Percentiles rank a stretch among this genome's conserved stretches.
These are phyloP conservation scores for Drosophila picticornis DNA, from an alignment of 2,888 invertebrate genomes.

Conservation along the genomic window DNA sequence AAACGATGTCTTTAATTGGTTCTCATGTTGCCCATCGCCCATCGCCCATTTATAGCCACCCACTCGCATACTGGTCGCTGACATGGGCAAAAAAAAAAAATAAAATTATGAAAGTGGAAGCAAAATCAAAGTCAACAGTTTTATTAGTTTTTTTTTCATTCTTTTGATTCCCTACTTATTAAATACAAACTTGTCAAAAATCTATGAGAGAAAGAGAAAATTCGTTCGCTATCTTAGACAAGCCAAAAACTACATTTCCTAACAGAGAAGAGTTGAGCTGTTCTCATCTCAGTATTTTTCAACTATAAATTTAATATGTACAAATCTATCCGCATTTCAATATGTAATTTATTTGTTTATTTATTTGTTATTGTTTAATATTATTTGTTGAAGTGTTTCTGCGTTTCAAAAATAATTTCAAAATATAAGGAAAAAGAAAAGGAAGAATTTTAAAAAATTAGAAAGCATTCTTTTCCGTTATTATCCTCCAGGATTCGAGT, in stretches of 20 bases:
- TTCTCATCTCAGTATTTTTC: background rate
- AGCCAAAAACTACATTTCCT: background rate
- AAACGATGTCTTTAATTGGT: constrained; percentile 83
- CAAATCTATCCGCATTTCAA: background rate
- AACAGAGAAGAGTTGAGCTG: background rate
- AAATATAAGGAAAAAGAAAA: background rate
- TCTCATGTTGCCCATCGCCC: constrained; percentile 80
- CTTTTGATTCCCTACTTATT: background rate
- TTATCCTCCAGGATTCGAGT: background rate
- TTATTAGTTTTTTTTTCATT: background rate
- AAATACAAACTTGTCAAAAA: background rate
- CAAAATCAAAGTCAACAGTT: constrained; percentile 1
- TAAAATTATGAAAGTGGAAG: background rate
- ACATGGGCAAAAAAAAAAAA: background rate
- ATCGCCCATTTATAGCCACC: constrained; percentile 34
- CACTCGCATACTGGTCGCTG: constrained; percentile 1
- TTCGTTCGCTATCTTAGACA: background rate
- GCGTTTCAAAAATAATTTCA: background rate
- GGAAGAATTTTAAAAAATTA: background rate
- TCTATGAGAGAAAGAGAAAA: background rate
- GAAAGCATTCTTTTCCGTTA: background rate
- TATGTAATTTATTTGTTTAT: background rate
- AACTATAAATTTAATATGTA: background rate
- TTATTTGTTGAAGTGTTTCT: background rate
- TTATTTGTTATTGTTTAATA: background rate